These are phyloP conservation scores for Thalassaphorura encarpata DNA, from an alignment of 1,140 invertebrate species.

Conservation along the genomic window DNA sequence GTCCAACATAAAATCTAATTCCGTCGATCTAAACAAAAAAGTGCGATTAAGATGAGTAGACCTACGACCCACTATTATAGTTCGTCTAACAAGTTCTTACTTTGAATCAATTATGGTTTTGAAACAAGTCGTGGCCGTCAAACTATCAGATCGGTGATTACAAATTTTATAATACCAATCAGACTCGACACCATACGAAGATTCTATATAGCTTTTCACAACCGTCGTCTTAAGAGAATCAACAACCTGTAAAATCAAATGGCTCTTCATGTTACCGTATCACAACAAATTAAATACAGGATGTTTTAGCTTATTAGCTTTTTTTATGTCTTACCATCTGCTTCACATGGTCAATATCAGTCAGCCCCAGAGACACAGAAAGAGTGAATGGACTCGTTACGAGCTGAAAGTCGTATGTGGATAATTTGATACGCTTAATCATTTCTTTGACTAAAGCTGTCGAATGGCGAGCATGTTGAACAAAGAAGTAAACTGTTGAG, in stretches of 20 bases:
- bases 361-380: constrained; percentile 15
- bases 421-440: constrained; percentile 13
- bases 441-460: constrained; percentile 9
- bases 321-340: constrained; percentile 8
- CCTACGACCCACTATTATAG: no score
- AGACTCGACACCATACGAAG: no score
- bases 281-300: no score
- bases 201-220: neutral
- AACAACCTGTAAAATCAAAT: constrained; percentile 6
- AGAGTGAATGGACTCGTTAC: constrained; percentile 23
- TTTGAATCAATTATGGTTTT: no score
- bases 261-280: no score
- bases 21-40: constrained; percentile 14
- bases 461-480: constrained; percentile 15
- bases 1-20: constrained; percentile 25
- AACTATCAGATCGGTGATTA: no score
- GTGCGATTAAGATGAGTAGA: no score
- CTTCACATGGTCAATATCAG: constrained; percentile 12
- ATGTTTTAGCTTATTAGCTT: neutral
- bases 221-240: constrained; percentile 1
- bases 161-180: neutral
- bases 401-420: constrained; percentile 5
- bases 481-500: constrained; percentile 21
- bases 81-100: no score
- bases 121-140: no score